Evolutionary conservation across 2,113 vertebrate species (phyloP), one percentile per base, ranked within the genome.

Genomic region (Corydoras sp.): DNA sequence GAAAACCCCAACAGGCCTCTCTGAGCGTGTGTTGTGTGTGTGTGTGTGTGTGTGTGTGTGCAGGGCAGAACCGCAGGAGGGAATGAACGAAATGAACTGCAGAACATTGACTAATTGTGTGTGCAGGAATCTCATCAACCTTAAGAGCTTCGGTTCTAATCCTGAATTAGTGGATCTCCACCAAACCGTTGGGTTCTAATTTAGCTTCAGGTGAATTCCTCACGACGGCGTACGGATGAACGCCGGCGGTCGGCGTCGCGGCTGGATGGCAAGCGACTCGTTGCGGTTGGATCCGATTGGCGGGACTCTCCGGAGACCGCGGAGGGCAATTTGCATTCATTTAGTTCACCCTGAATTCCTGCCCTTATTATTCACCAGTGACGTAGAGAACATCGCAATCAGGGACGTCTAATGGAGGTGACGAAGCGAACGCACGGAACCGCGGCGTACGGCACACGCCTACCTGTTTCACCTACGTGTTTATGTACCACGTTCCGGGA

Each of bases 51-150:
- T 48, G 48, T 54, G 56, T 65, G 32, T 35, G 54, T 13, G 64
- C 53, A 32, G 24, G 51, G 15, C 11, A 8, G 32, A 54, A 3
- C 50, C 13, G 1, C 35, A 14, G 2, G 5, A 35, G 24, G 70
- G 62, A 72, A 65, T 51, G 65, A 62, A 67, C 31, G 65, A 62
- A 62, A 74, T 61, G 64, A 74, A 74, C 58, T 68, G 65, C 61
- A 66, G 58, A 74, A 68, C 58, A 55, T 56, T 62, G 72, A 68
- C 65, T 68, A 62, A 74, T 68, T 68, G 72, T 62, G 58, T 74
- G 51, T 74, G 65, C 65, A 68, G 30, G 50, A 29, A 68, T 68
- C 51, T 62, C 18, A 68, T 62, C 65, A 74, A 68, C 55, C 59
- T 62, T 62, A 74, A 67, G 68, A 72, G 71, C 65, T 54, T 32